phyloP scores from a whole-genome alignment of 2,888 invertebrate species.

The Papilio demoleus region DNA sequence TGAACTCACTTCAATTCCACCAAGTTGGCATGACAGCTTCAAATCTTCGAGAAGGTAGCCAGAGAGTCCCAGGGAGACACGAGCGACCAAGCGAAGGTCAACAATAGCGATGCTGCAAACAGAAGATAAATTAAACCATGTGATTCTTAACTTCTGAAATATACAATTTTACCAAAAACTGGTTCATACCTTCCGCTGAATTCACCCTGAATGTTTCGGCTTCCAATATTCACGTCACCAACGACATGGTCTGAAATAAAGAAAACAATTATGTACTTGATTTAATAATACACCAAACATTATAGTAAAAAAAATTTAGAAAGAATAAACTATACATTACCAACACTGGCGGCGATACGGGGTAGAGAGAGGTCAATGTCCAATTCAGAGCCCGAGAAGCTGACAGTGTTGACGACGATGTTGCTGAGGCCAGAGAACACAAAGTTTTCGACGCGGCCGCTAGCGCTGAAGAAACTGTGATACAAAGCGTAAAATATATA shows the following conservation, averaged over 20 bases:
- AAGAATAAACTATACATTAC: conserved; percentile 17
- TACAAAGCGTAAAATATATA: not conserved
- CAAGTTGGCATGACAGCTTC: conserved; percentile 9
- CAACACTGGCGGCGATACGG: conserved; percentile 3
- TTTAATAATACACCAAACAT: not conserved
- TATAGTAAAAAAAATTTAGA: not conserved
- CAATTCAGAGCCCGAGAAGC: not conserved
- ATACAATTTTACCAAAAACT: not conserved
- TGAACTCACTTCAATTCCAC: conserved; percentile 17
- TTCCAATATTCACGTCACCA: conserved; percentile 17
- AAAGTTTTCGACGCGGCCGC: conserved; percentile 12
- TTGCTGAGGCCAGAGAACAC: conserved; percentile 21
- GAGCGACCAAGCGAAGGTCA: conserved; percentile 2
- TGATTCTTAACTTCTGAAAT: not conserved
- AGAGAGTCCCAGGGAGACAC: not conserved
- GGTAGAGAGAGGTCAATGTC: conserved; percentile 22
- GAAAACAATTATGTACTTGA: not conserved
- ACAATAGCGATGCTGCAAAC: not conserved
- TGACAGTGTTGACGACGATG: conserved; percentile 16
- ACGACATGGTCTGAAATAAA: conserved; percentile 10
- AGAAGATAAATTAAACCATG: not conserved
- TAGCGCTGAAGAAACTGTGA: conserved; percentile 21
- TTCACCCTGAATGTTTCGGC: conserved; percentile 8
- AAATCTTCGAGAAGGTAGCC: conserved; percentile 12
- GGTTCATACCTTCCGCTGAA: conserved; percentile 9